Evolutionary conservation across 2,113 vertebrate genomes (phyloP), one percentile per base, ranked within the genome.

Genomic region (Saguinus midas): DNA sequence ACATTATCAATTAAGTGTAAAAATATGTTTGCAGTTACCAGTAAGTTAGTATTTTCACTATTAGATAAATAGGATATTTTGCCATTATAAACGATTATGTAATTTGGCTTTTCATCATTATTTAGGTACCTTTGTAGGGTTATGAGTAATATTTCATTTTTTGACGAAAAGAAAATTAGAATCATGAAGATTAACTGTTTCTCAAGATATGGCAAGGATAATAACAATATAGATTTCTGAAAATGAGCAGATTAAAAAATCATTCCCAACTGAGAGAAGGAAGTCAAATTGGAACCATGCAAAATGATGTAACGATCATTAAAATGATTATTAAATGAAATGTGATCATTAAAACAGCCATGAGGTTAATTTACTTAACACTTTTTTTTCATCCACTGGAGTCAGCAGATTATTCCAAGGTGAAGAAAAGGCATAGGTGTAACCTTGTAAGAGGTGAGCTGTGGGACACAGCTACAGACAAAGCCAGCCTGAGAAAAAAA

Each of bases 111-210:
- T 75, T 96, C 32, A 68, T 43, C 70, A 93, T 89, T 79, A 85
- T 87, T 80, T 93, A 93, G 79, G 32, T 93, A n/a, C 9, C 43
- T 95, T 86, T 92, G 78, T 61, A 50, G 70, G 48, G 90, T 57
- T 96, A 40, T 55, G 40, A 91, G 43, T 48, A 90, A 79, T 89
- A 57, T 93, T 98, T 96, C 72, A 95, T 43, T 93, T 93, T 89
- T 80, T 91, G 83, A 97, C 43, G 93, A 95, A 88, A 94, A 91
- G 32, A 87, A 96, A 93, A 97, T 87, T 91, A 97, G 68, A 88
- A 93, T 61, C 87, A 61, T 91, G 79, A 96, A 96, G 61, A 93
- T 80, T 87, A 91, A 91, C 68, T 75, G 14, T 87, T 95, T 40
- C 32, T 87, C 9, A 25, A 93, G 50, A 84, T 75, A 70, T 1